Conservation (phyloP, 2,113 vertebrate genomes). For the Albula glossodonta region DNA sequence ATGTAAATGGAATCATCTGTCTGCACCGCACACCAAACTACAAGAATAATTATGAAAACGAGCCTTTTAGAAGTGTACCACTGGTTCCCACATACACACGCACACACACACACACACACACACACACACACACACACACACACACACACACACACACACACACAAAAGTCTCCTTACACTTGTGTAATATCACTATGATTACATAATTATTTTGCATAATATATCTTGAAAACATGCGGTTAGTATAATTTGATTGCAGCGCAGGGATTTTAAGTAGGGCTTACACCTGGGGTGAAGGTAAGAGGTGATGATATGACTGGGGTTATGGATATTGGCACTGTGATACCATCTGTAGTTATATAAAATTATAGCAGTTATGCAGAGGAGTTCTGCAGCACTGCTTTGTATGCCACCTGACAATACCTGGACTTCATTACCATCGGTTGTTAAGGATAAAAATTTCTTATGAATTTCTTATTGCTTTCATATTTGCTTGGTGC, state of each 20-base stretch:
- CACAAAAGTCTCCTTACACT: too few relatives aligned
- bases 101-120: too few relatives aligned
- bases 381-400: background rate
- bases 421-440: background rate
- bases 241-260: too few relatives aligned
- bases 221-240: too few relatives aligned
- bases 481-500: too few relatives aligned
- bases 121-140: too few relatives aligned
- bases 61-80: background rate
- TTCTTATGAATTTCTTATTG: background rate
- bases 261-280: background rate
- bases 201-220: too few relatives aligned
- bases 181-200: too few relatives aligned
- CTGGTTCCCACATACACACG: too few relatives aligned
- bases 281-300: background rate
- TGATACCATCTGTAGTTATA: background rate
- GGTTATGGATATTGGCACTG: background rate
- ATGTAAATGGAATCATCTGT: background rate
- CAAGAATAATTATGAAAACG: background rate
- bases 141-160: too few relatives aligned
- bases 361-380: background rate
- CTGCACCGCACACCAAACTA: background rate
- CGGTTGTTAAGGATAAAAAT: background rate
- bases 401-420: background rate
- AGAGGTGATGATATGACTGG: background rate